Evolutionary conservation across 2,888 invertebrate genomes (phyloP).

Genomic region (Idaea aversata): DNA sequence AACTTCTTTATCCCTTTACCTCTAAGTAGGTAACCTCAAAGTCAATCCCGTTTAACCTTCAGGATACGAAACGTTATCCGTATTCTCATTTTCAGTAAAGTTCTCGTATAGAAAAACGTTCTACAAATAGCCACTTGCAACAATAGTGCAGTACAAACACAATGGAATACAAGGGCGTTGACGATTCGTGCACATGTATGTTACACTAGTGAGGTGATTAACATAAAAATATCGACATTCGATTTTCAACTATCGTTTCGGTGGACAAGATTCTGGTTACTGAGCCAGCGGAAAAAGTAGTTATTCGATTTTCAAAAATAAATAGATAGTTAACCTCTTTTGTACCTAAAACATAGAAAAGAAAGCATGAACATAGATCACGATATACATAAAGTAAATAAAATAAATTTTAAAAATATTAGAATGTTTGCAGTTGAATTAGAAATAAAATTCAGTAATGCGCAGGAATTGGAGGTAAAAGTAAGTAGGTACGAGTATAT

Average conservation of each 20-base stretch:
- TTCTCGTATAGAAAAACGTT: constrained; percentile 21
- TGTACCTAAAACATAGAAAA: too few species aligned
- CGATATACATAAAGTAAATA: too few species aligned
- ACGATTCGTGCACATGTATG: constrained; percentile 30
- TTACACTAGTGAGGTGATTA: constrained; percentile 11
- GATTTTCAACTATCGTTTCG: neutral
- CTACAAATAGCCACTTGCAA: constrained; percentile 33
- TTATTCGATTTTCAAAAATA: too few species aligned
- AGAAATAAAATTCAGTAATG: too few species aligned
- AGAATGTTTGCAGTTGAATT: too few species aligned
- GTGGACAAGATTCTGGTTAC: neutral
- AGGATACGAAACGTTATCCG: constrained; percentile 15
- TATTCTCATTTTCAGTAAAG: constrained; percentile 15
- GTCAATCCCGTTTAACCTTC: constrained; percentile 19
- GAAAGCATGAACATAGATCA: too few species aligned
- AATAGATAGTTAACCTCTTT: too few species aligned
- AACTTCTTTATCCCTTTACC: neutral
- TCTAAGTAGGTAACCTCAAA: constrained; percentile 5
- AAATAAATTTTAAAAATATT: too few species aligned
- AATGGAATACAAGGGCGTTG: constrained; percentile 27
- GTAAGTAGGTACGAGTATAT: too few species aligned
- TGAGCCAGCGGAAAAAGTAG: too few species aligned
- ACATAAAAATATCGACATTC: neutral
- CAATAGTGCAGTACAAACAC: constrained; percentile 23
- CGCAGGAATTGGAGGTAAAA: too few species aligned